Evolutionary conservation across 2,888 invertebrate species (phyloP), one percentile per base, ranked within the genome.

Genomic region (Leucophenga maculata): DNA sequence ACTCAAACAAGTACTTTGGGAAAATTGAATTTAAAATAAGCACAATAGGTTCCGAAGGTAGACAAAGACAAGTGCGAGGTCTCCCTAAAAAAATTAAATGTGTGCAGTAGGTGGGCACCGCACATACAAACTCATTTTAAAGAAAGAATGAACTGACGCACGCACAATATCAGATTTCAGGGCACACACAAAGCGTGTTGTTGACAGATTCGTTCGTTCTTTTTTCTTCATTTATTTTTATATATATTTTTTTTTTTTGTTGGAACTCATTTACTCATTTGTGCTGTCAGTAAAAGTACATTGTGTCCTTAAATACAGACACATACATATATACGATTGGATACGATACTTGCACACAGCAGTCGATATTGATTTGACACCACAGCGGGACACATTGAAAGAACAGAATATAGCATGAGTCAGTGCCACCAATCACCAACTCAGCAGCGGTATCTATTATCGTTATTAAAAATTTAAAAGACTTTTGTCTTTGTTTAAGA

Each of bases 181-280:
- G 83, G 77, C 79, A 73, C 75, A 73, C 75, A 80, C 74, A 78
- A 73, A 57, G 73, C 73, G 78, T 81, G 80, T 77, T 79, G 83
- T 83, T 81, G 80, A 81, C 80, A 81, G 80, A 83, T 81, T 81
- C 79, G 39, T 76, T 22, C 22, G 18, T 67, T 67, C 20, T 64
- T n/a, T n/a, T 20, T n/a, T n/a, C n/a, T n/a, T n/a, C 44, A 2
- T 1, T 44, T 39, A 13, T 32, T 59, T 59, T 32, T 59, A 1
- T 55, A n/a, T n/a, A n/a, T n/a, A n/a, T 55, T 22, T 57, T 57
- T 6, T 3, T n/a, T n/a, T 79, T 79, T 82, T 75, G 83, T 82
- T 83, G 78, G 80, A 78, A 83, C 82, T 81, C 80, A 81, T 80
- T 83, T 81, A 81, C 81, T 83, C 83, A 81, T 83, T 81, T 82